These are phyloP conservation scores for Panulirus ornatus DNA, from an alignment of 1,140 invertebrate genomes.

Conservation along the genomic window DNA sequence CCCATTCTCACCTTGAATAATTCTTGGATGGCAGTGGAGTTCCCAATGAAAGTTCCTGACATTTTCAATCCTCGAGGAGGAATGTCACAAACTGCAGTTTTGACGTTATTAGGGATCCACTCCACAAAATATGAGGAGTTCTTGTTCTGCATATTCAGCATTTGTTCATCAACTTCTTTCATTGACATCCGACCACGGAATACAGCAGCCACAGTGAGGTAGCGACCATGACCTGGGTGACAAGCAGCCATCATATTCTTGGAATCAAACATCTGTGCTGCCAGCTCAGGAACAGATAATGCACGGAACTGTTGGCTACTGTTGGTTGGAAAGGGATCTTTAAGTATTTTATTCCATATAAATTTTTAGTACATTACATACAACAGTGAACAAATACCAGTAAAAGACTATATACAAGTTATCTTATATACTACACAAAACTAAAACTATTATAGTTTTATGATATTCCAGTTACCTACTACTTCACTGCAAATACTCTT, in stretches of 20 bases:
- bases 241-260: conserved; percentile 89
- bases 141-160: conserved; percentile 81
- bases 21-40: conserved; percentile 84
- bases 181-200: conserved; percentile 81
- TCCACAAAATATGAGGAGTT: conserved; percentile 82
- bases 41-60: conserved; percentile 86
- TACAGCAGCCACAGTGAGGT: conserved; percentile 85
- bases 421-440: no score
- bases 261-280: conserved; percentile 85
- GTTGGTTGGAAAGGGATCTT: not conserved
- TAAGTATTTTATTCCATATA: no score
- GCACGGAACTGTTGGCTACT: conserved; percentile 79
- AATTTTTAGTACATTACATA: no score
- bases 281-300: conserved; percentile 81
- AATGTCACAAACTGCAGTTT: conserved; percentile 85
- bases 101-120: conserved; percentile 84
- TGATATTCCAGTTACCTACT: no score
- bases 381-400: no score
- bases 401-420: no score
- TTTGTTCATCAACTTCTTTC: conserved; percentile 78
- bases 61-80: conserved; percentile 85
- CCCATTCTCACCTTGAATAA: conserved; percentile 83
- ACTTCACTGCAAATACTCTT: no score
- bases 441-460: no score
- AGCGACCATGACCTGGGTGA: conserved; percentile 84